These are phyloP conservation scores for Napeogenes inachia DNA, from an alignment of 2,888 invertebrate species.

Conservation along the genomic window DNA sequence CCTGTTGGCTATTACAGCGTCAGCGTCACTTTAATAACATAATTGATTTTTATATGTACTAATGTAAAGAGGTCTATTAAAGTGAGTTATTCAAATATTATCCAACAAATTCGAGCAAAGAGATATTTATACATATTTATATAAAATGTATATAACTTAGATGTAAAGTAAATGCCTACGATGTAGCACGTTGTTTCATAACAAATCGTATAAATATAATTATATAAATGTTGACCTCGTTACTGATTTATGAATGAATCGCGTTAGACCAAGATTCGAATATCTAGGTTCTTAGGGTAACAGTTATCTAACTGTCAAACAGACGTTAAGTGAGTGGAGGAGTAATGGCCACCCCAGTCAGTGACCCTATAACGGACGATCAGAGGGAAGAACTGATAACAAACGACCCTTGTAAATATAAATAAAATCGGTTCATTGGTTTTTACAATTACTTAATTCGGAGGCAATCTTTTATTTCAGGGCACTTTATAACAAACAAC, in stretches of 20 bases:
- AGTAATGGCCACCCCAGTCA: conserved; percentile 53
- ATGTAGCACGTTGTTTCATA: conserved; percentile 2
- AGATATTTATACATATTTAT: too few species aligned
- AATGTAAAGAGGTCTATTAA: too few species aligned
- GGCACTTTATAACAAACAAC: too few species aligned
- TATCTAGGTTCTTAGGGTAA: conserved; percentile 33
- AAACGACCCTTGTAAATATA: conserved; percentile 14
- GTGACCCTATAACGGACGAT: conserved; percentile 47
- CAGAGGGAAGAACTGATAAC: too few species aligned
- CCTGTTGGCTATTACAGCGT: too few species aligned
- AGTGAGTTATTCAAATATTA: too few species aligned
- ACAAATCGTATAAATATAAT: conserved; percentile 20
- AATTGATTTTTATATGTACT: too few species aligned
- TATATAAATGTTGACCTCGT: conserved; percentile 21
- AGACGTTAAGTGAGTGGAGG: conserved; percentile 32
- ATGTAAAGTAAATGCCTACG: background rate
- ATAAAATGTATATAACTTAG: too few species aligned
- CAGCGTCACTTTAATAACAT: too few species aligned
- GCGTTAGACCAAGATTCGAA: conserved; percentile 31
- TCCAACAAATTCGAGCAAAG: too few species aligned
- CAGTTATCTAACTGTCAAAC: conserved; percentile 23
- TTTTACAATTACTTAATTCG: too few species aligned
- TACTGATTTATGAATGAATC: conserved; percentile 33
- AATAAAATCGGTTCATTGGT: background rate
- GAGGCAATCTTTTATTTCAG: too few species aligned